phyloP scores from a whole-genome alignment of 1,140 invertebrate species.

The Branchinecta lynchi region DNA sequence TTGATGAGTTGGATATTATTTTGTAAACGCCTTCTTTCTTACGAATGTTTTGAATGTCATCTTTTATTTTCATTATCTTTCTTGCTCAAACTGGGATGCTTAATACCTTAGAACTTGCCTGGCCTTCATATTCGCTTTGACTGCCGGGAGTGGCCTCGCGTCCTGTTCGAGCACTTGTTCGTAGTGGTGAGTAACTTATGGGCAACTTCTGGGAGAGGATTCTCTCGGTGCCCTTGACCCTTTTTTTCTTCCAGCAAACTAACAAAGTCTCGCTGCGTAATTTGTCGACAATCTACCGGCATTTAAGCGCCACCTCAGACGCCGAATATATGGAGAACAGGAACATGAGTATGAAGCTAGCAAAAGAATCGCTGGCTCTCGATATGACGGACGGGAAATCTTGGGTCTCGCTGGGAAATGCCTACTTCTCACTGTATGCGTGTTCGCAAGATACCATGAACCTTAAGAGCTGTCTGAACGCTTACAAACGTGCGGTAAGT shows the following conservation, averaged over 20 bases:
- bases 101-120: no score
- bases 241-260: constrained; percentile 38
- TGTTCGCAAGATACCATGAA: neutral
- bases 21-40: no score
- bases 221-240: neutral
- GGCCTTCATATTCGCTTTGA: no score
- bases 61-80: no score
- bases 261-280: constrained; percentile 64
- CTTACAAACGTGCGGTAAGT: neutral
- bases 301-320: constrained; percentile 38
- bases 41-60: no score
- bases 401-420: constrained; percentile 71
- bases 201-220: no score
- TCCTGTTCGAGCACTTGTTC: no score
- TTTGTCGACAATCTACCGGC: constrained; percentile 64
- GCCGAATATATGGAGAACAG: constrained; percentile 47
- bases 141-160: no score
- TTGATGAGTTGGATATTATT: no score
- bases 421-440: constrained; percentile 48
- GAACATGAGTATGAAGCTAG: constrained; percentile 53
- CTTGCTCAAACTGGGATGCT: no score
- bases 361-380: constrained; percentile 63
- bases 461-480: neutral
- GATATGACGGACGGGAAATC: constrained; percentile 67
- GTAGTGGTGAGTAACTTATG: no score